Base-by-base conservation (phyloP, 2,113 vertebrate species). In the Phrynosoma blainvillii region DNA sequence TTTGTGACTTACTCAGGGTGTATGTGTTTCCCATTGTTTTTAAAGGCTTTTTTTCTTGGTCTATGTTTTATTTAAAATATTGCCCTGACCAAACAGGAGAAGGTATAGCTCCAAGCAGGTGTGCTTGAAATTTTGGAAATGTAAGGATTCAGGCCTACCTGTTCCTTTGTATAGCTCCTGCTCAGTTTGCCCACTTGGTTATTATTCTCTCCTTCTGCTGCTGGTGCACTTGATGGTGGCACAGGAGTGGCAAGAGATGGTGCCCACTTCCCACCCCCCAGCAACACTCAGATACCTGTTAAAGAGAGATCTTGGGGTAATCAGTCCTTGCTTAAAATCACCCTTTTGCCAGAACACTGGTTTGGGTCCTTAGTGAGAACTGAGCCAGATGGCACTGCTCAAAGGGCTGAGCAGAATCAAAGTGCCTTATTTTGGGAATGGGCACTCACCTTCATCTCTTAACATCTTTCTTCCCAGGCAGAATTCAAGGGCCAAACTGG, bases 381-480 rank as follows among this genome's bases (percentile, higher is more conserved):
- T 27, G 68, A 30, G 79, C 79, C 68, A 30, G 68, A 36, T 65
- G 13, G 62, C n/a, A 21, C 7, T 23, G 1, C 79, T n/a, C 13
- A 10, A 21, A 30, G n/a, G 68, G 71, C 87, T 83, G 87, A 88
- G 71, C 73, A 54, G 68, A 20, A 36, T 23, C 54, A 9, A 68
- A 56, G 87, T 88, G 87, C 81, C 73, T 84, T 88, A 42, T 21
- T 56, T 36, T 66, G 62, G 81, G n/a, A 81, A 54, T 27, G 27
- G 59, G 65, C 27, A 25, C 79, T 75, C 30, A 5, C 84, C 59
- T 78, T 78, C 66, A 40, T 20, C 32, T 32, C 54, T 59, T 23
- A 25, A 13, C 11, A 7, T 25, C 1, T 21, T 74, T n/a, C 16
- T 47, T 59, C 5, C 5, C 8, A 8, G 10, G 40, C 59, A 18